Conservation (phyloP, 2,888 invertebrate genomes). For the Abrostola triplasia region DNA sequence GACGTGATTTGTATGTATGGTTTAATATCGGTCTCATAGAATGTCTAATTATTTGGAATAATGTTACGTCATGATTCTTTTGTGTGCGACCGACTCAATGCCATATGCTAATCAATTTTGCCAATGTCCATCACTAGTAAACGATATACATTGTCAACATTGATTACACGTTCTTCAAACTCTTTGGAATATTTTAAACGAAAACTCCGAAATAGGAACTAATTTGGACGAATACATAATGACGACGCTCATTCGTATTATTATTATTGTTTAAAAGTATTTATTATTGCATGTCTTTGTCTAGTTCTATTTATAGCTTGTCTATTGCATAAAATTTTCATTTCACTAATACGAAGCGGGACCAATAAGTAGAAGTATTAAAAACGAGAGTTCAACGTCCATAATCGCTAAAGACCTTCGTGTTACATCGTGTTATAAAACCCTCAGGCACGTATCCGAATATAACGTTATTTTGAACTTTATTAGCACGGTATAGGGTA, state of each 20-base stretch:
- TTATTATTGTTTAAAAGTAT: neutral
- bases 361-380: constrained; percentile 25
- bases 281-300: neutral
- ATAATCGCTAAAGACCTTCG: constrained; percentile 45
- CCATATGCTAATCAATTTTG: constrained; percentile 40
- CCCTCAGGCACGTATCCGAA: constrained; percentile 12
- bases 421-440: constrained; percentile 40
- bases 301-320: neutral
- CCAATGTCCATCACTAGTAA: constrained; percentile 5
- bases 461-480: constrained; percentile 12
- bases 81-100: constrained; percentile 32
- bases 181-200: too few relatives aligned
- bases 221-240: too few relatives aligned
- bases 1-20: neutral
- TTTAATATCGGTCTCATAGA: neutral
- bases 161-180: neutral
- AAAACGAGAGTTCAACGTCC: constrained; percentile 40
- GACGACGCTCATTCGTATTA: too few relatives aligned
- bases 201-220: neutral
- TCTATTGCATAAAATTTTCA: constrained; percentile 15
- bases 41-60: constrained; percentile 24
- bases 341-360: constrained; percentile 9
- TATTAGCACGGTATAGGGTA: constrained; percentile 16
- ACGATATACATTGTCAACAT: neutral
- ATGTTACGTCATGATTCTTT: constrained; percentile 30